Evolutionary conservation across 2,113 vertebrate genomes (phyloP).

Genomic region (Oncorhynchus masou): DNA sequence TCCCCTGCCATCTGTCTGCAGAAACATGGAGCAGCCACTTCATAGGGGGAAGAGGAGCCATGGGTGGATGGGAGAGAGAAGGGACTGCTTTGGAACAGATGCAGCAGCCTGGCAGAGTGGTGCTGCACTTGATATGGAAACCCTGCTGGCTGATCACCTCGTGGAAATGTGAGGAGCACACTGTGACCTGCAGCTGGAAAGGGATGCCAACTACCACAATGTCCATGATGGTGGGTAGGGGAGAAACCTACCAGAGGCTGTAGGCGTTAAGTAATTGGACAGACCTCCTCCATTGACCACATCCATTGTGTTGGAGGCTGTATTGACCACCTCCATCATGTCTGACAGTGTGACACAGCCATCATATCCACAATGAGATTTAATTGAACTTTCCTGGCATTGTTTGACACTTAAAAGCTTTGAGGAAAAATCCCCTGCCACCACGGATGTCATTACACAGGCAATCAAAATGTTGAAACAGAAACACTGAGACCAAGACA

Average conservation of each 20-base stretch:
- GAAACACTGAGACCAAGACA: background rate
- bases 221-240: background rate
- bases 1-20: constrained; percentile 24
- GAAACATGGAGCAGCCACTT: background rate
- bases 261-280: background rate
- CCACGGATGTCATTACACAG: background rate
- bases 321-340: background rate
- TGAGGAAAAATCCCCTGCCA: background rate
- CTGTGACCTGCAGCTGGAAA: background rate
- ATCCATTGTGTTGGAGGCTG: no score
- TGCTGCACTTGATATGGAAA: background rate
- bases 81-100: background rate
- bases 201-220: background rate
- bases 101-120: background rate
- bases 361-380: background rate
- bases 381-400: no score
- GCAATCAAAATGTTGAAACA: background rate
- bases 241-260: background rate
- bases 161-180: background rate
- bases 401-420: background rate
- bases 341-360: background rate
- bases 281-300: background rate
- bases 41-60: background rate
- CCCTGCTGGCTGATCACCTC: constrained; percentile 1
- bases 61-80: background rate